These are phyloP conservation scores for Borostomias antarcticus DNA, from an alignment of 2,797 vertebrate species.

Conservation along the genomic window DNA sequence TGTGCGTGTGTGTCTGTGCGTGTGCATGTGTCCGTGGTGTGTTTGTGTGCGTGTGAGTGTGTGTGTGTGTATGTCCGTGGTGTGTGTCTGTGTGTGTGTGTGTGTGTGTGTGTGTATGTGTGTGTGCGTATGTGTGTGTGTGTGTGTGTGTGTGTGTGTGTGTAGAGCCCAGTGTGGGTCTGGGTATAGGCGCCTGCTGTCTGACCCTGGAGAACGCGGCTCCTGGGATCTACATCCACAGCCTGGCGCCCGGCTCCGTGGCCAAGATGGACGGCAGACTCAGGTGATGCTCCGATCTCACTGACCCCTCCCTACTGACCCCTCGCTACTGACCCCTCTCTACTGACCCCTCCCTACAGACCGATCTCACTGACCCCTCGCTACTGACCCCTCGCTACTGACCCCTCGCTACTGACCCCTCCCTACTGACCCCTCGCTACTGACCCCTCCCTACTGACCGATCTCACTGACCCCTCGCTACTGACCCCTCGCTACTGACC, in stretches of 20 bases:
- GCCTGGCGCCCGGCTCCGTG: slow-evolving; percentile 91
- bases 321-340: no score
- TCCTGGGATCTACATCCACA: slow-evolving; percentile 95
- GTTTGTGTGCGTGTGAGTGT: slow-evolving; percentile 8
- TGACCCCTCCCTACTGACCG: no score
- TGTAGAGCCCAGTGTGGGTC: slow-evolving; percentile 88
- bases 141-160: slow-evolving; percentile 22
- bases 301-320: background rate
- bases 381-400: no score
- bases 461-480: no score
- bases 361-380: no score
- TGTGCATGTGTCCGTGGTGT: background rate
- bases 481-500: no score
- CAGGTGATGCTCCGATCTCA: slow-evolving; percentile 73
- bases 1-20: slow-evolving; percentile 89
- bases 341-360: no score
- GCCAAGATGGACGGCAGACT: slow-evolving; percentile 95
- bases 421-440: no score
- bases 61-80: slow-evolving; percentile 4
- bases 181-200: slow-evolving; percentile 93
- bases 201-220: slow-evolving; percentile 86
- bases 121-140: slow-evolving; percentile 5
- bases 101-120: background rate
- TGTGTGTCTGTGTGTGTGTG: slow-evolving; percentile 4
- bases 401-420: no score